phyloP scores from a whole-genome alignment of 2,113 vertebrate species.

The Oreochromis aureus region DNA sequence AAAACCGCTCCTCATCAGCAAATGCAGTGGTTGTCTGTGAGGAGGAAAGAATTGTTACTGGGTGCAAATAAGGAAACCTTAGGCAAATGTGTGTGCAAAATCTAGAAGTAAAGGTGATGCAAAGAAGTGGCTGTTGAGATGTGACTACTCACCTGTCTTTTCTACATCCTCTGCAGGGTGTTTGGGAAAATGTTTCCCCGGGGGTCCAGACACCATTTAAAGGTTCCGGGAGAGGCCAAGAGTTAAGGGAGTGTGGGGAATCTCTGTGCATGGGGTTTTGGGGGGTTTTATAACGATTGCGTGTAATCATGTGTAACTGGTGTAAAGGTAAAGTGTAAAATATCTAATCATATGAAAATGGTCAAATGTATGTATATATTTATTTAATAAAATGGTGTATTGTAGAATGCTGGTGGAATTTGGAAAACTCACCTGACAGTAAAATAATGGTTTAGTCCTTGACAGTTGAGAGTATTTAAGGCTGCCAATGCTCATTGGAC shows the following conservation, averaged over 20 bases:
- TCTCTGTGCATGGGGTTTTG: not conserved
- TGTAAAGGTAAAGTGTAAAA: not conserved
- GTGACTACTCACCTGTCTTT: not conserved
- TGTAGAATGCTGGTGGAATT: not conserved
- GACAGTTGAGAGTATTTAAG: not conserved
- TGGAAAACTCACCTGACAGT: not conserved
- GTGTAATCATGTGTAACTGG: not conserved
- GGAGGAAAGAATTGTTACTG: not conserved
- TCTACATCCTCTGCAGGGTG: not conserved
- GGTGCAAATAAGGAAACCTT: not conserved
- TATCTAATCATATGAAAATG: not conserved
- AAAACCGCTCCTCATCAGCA: not conserved
- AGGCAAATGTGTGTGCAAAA: not conserved
- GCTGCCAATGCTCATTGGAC: not conserved
- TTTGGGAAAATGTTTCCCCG: not conserved
- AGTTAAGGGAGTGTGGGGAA: not conserved
- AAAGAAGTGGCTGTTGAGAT: not conserved
- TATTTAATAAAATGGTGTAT: not conserved
- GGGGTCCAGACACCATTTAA: not conserved
- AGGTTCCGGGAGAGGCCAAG: not conserved
- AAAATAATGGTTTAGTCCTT: not conserved
- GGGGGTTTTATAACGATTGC: not conserved
- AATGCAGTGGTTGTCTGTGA: not conserved
- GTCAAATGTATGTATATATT: not conserved
- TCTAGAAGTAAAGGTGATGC: not conserved